Evolutionary conservation across 2,888 invertebrate species (phyloP).

Genomic region (Troides oblongomaculatus): DNA sequence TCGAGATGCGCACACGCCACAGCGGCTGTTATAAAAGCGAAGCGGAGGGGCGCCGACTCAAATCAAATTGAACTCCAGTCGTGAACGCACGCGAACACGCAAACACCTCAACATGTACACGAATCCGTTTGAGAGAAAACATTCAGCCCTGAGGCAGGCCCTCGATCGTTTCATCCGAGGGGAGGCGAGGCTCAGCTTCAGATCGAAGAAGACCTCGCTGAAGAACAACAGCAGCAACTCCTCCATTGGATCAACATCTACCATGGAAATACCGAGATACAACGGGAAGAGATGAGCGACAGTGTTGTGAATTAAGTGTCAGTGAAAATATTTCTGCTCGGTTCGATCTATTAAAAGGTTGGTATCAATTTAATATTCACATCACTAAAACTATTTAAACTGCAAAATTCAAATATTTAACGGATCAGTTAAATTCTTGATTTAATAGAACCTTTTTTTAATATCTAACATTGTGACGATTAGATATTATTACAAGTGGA

Average conservation of each 20-base stretch:
- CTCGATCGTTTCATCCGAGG: slow-evolving; percentile 81
- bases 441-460: too few relatives aligned
- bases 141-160: slow-evolving; percentile 83
- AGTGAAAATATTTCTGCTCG: slow-evolving; percentile 49
- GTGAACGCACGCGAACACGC: slow-evolving; percentile 46
- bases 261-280: slow-evolving; percentile 26
- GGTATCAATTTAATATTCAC: slow-evolving; percentile 40
- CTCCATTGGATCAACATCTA: slow-evolving; percentile 57
- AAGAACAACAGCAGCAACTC: slow-evolving; percentile 53
- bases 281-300: slow-evolving; percentile 32
- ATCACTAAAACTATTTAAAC: slow-evolving; percentile 9
- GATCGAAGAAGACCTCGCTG: slow-evolving; percentile 53
- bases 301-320: slow-evolving; percentile 47
- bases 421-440: not conserved
- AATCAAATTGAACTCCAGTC: slow-evolving; percentile 42
- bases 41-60: slow-evolving; percentile 38
- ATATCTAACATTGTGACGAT: too few relatives aligned
- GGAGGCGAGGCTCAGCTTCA: slow-evolving; percentile 65
- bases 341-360: slow-evolving; percentile 55
- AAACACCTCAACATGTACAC: slow-evolving; percentile 78
- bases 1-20: slow-evolving; percentile 53
- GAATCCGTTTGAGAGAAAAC: slow-evolving; percentile 85
- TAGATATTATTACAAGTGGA: too few relatives aligned
- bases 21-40: slow-evolving; percentile 51
- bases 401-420: not conserved